Conservation (phyloP, 2,888 invertebrate genomes). For the Alloscopus bannaensis region DNA sequence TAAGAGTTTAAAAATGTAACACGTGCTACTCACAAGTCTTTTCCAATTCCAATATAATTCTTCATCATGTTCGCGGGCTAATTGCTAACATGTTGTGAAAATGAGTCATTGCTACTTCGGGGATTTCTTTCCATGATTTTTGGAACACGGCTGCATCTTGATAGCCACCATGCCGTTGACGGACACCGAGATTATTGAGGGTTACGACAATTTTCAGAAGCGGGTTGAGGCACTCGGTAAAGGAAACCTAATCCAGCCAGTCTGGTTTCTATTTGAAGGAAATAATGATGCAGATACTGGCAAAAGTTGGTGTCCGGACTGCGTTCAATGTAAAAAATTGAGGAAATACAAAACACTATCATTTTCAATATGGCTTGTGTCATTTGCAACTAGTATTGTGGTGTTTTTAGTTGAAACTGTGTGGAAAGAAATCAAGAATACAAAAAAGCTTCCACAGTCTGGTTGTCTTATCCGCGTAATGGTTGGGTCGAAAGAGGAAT, state of each 20-base stretch:
- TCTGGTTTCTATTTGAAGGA: constrained; percentile 81
- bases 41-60: too few relatives aligned
- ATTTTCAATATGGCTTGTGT: too few relatives aligned
- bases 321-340: constrained; percentile 83
- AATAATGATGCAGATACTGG: constrained; percentile 77
- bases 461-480: constrained; percentile 51
- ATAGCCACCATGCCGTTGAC: constrained; percentile 9
- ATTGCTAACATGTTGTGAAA: too few relatives aligned
- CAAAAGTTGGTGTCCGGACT: constrained; percentile 93
- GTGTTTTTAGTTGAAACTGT: constrained; percentile 57
- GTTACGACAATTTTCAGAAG: constrained; percentile 81
- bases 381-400: too few relatives aligned
- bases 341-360: too few relatives aligned
- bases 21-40: too few relatives aligned
- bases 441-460: constrained; percentile 4
- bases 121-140: too few relatives aligned
- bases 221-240: constrained; percentile 76
- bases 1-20: too few relatives aligned
- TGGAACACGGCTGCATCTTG: too few relatives aligned
- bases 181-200: constrained; percentile 76
- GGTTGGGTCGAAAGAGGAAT: constrained; percentile 78
- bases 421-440: constrained; percentile 30
- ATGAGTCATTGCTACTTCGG: too few relatives aligned
- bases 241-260: neutral
- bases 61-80: too few relatives aligned